Base-by-base conservation (phyloP, 2,113 vertebrate species). In the Apaloderma vittatum region DNA sequence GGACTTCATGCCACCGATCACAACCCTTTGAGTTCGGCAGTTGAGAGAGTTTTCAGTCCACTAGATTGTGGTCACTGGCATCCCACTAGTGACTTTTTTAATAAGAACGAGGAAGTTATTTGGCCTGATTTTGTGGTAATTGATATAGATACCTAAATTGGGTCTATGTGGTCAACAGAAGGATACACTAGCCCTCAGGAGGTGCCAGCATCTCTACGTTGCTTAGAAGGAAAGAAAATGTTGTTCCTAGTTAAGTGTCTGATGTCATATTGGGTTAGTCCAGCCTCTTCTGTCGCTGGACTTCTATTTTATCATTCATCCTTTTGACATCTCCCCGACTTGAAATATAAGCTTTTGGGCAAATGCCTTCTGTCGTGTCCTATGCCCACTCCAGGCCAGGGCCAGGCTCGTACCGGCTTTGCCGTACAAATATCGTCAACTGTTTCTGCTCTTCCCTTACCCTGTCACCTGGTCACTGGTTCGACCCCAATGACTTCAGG, bases 381-480 rank as follows among this genome's bases (percentile, higher is more conserved):
- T 40, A 6, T 72, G 46, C 12, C 27, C 49, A 2, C 10, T 34
- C 48, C 36, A 58, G 36, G 29, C 57, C 0, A 0, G 37, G 29
- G 43, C 40, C 68, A 54, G 24, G 32, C 36, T 70, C 4, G 0
- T 52, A 14, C 24, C 8, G 8, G 30, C 49, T 87, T 58, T 81
- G 58, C 34, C 15, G 8, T 30, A 65, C 36, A 45, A 30, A 70
- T 49, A 58, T 37, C 58, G 85, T 27, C 2, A 4, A 3, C 11
- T 55, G 4, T 22, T 65, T 79, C 49, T 83, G 8, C 51, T 87
- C 23, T 37, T 74, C n/a, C 21, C 7, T 75, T 65, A 20, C 8
- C 63, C 45, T 55, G 40, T 73, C 61, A 58, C n/a, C 16, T 72
- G n/a, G 19, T 37, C 37, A 52, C 29, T 66, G 43, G 4, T 52